A percentile compares a stretch with the other conserved stretches of the same genome.
Conservation (phyloP, 2,113 vertebrate genomes). For the Vombatus ursinus region DNA sequence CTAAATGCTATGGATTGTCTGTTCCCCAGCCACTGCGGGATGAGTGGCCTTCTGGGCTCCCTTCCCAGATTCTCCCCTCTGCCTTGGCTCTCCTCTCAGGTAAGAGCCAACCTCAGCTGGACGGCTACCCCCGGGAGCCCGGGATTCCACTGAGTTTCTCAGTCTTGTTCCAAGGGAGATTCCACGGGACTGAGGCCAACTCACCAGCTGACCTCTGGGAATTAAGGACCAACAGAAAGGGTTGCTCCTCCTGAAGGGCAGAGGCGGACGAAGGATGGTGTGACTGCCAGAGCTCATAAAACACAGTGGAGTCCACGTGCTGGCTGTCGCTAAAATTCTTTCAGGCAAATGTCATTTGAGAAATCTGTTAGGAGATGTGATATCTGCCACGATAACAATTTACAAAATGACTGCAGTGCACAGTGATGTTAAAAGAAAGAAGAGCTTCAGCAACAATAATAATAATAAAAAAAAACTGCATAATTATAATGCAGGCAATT, state of each 20-base stretch:
- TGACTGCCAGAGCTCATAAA: not conserved
- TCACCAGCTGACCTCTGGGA: not conserved
- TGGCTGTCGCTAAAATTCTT: not conserved
- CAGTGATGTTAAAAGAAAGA: not conserved
- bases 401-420: not conserved
- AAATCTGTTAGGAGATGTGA: not conserved
- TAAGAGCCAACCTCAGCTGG: not conserved
- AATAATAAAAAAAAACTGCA: not conserved
- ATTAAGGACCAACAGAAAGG: not conserved
- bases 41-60: not conserved
- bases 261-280: too few relatives aligned
- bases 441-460: not conserved
- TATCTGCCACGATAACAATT: not conserved
- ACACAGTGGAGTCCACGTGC: not conserved
- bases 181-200: not conserved
- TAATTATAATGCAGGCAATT: not conserved
- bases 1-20: not conserved
- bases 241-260: not conserved
- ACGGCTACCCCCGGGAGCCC: too few relatives aligned
- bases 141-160: not conserved
- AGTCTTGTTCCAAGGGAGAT: not conserved
- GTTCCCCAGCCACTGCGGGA: not conserved
- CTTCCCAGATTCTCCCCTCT: not conserved
- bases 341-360: not conserved
- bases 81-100: not conserved